Conservation (phyloP, 2,113 vertebrate genomes). For the Columba livia region DNA sequence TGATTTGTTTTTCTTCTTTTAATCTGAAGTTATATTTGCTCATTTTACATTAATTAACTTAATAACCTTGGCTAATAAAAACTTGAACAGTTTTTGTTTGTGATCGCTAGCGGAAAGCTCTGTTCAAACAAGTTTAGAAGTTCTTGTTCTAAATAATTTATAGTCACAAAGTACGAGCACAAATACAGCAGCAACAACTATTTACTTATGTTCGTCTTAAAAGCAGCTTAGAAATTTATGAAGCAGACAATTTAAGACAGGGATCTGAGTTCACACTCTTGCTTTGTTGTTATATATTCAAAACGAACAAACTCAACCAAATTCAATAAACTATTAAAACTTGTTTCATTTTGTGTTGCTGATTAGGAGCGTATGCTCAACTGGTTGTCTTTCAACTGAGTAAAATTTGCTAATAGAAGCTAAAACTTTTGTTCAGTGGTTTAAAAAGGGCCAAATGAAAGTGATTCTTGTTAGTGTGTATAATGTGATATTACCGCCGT, state of each 20-base stretch:
- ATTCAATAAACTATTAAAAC: neutral
- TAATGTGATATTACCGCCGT: neutral
- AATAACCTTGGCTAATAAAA: neutral
- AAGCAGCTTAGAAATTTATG: neutral
- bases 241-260: neutral
- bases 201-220: neutral
- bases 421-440: neutral
- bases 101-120: neutral
- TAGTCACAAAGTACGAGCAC: neutral
- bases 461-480: neutral
- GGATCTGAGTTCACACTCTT: neutral
- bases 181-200: neutral
- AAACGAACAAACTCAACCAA: neutral
- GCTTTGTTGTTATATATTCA: neutral
- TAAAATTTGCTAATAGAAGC: neutral
- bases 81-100: neutral
- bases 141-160: constrained; percentile 29
- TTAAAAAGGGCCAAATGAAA: neutral
- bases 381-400: neutral
- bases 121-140: neutral
- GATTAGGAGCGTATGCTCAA: rapidly evolving
- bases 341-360: neutral
- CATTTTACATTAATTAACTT: neutral
- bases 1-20: neutral
- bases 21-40: neutral